Evolutionary conservation across 1,140 invertebrate species (phyloP), one percentile per base, ranked within the genome.

Genomic region (Acromyrmex heyeri): DNA sequence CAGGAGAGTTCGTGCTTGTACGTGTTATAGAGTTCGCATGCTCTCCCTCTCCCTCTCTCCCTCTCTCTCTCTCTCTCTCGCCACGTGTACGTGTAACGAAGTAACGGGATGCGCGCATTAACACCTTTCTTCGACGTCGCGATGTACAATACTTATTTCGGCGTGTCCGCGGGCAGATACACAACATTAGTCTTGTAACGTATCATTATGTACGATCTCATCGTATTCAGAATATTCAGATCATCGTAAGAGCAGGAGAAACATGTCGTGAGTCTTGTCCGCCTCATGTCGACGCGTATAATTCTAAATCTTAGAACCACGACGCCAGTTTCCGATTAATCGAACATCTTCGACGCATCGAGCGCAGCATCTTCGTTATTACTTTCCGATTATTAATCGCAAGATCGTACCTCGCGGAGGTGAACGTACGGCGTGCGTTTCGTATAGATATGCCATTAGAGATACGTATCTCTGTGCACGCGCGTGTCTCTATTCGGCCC

Each of bases 401-500:
- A 10, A 70, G 62, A 69, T 79, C 48, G 62, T 16, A 55, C 55
- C 21, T 12, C 30, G 48, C 48, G 62, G 30, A 24, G 77, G 62
- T 16, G 61, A 78, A 78, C 64, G 77, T 48, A 62, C 57, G 55
- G 55, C 30, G 55, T 16, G 64, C 62, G 18, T 65, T 65, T 79
- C n/a, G 50, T 30, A 44, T 12, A 48, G 16, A 6, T 61, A 44
- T 50, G 67, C 24, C 38, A 59, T 82, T 57, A 61, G 21, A 82
- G 85, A 81, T 69, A 53, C 55, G 64, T 34, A 55, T 86, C 85
- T 86, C 85, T 86, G 16, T 6, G 59, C 14, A 34, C 24, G 48
- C 48, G 62, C 48, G 21, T 27, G 70, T 70, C 76, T 89, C 86
- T 89, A 59, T 77, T 76, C 69, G 38, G 21, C 24, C 55, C 18